These are phyloP conservation scores for Ophthalmolycus amberensis DNA, from an alignment of 2,113 vertebrate genomes.

Conservation along the genomic window DNA sequence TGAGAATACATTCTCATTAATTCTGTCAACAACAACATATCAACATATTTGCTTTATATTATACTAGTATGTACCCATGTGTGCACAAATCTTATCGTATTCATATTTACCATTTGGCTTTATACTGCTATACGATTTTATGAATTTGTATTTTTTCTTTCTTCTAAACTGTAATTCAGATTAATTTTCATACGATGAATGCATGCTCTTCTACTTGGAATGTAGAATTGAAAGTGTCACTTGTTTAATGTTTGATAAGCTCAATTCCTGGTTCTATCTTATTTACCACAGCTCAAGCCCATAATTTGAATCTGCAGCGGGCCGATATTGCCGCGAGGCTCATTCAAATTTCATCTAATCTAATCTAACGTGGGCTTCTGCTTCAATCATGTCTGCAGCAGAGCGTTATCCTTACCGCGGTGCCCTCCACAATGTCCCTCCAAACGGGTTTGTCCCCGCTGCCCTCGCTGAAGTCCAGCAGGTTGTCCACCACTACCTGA, in stretches of 20 bases:
- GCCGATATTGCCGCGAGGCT: constrained; percentile 1
- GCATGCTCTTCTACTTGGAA: neutral
- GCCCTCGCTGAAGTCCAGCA: constrained; percentile 93
- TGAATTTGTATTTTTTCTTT: neutral
- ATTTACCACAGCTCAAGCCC: constrained; percentile 11
- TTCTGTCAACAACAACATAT: neutral
- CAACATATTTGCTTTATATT: neutral
- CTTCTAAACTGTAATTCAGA: neutral
- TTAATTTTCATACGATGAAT: neutral
- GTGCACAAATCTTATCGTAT: neutral
- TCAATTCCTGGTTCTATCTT: neutral
- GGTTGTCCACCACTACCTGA: constrained; percentile 94
- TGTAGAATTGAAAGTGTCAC: constrained; percentile 40
- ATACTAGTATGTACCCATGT: neutral
- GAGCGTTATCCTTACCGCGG: constrained; percentile 84
- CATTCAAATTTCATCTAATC: constrained; percentile 19
- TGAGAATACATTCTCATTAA: too few relatives aligned
- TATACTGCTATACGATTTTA: neutral
- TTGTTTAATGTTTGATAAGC: constrained; percentile 20
- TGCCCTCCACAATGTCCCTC: constrained; percentile 93
- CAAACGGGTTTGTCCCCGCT: constrained; percentile 90
- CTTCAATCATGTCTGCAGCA: neutral
- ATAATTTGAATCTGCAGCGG: constrained; percentile 6
- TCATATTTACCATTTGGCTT: neutral
- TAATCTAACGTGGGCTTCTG: neutral